phyloP scores from a whole-genome alignment of 2,888 invertebrate species.

The Sclerodermus sp. region DNA sequence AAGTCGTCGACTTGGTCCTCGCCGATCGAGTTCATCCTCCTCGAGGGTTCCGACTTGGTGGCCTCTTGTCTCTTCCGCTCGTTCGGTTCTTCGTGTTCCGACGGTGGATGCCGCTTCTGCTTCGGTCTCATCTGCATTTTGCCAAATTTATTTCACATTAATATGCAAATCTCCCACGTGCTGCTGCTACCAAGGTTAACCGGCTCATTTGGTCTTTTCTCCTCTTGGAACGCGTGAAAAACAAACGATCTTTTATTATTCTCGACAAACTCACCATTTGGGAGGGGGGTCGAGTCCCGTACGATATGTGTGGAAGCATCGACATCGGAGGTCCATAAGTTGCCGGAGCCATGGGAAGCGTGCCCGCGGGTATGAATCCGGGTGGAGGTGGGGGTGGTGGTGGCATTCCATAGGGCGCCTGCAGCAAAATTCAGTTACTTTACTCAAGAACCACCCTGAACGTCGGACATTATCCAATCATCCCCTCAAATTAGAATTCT shows the following conservation, averaged over 20 bases:
- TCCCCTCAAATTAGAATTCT: too few relatives aligned
- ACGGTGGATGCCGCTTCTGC: slow-evolving; percentile 38
- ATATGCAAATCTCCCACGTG: too few relatives aligned
- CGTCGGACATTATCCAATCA: too few relatives aligned
- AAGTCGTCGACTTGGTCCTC: slow-evolving; percentile 49
- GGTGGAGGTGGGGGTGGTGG: slow-evolving; percentile 39
- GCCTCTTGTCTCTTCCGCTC: slow-evolving; percentile 25
- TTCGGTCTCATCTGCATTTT: slow-evolving; percentile 43
- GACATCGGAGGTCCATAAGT: slow-evolving; percentile 46
- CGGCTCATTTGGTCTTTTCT: too few relatives aligned
- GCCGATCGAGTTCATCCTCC: slow-evolving; percentile 42
- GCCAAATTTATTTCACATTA: too few relatives aligned
- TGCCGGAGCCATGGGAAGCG: slow-evolving; percentile 39
- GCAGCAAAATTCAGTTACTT: too few relatives aligned
- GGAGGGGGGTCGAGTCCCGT: slow-evolving; percentile 42
- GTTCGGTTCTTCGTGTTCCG: slow-evolving; percentile 34
- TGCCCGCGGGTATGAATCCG: slow-evolving; percentile 44
- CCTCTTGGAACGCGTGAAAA: too few relatives aligned
- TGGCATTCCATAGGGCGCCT: slow-evolving; percentile 44
- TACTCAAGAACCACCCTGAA: too few relatives aligned
- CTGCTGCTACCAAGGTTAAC: too few relatives aligned
- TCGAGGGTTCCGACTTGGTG: slow-evolving; percentile 18
- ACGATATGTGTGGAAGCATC: slow-evolving; percentile 44
- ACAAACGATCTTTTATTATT: slow-evolving; percentile 1
- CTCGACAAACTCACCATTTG: slow-evolving; percentile 51